Base-by-base conservation (phyloP, 2,797 vertebrate genomes). In the Hirundo rustica region DNA sequence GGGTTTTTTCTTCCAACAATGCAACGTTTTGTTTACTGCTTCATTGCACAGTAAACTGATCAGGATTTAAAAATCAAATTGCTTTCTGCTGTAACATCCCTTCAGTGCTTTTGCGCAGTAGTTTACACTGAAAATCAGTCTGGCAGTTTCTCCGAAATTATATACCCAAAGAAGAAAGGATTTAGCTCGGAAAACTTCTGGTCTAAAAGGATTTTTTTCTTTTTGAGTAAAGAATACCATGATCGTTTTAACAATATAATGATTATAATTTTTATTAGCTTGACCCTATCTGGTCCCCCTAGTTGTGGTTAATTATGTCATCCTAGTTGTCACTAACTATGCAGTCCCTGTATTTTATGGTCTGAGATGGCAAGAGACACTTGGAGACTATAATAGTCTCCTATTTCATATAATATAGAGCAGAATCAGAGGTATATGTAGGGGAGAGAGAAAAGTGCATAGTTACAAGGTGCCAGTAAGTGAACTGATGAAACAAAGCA, bases 21-120 rank as follows among this genome's bases (percentile, higher is more conserved):
- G 75, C 61, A 65, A 60, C 45, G 76, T 92, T 97, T 96, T 95
- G 90, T 96, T 93, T 93, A 70, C 64, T 93, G 45, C 81, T 96
- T 89, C 57, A 67, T 45, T 80, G 54, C 65, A 32, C 34, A 3
- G 61, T 83, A 82, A 89, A 92, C 66, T 62, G 84, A 60, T 88
- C 47, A 71, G 71, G 40, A 66, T 81, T 94, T 96, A 83, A 55
- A 85, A 89, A 91, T 94, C 67, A 68, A 75, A 62, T 88, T 96
- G 58, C 88, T 65, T 92, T 73, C 42, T 85, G 12, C 34, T 61
- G 40, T 48, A 55, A 36, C 45, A 34, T 93, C 34, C 61, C 89
- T 87, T 81, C 34, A 70, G 26, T 87, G 32, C 18, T 54, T 23
- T 34, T 32, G 25, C 47, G 25, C n/a, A 32, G 73, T 60, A 62